phyloP scores from a whole-genome alignment of 1,140 invertebrate genomes.

The Bemisia tabaci region DNA sequence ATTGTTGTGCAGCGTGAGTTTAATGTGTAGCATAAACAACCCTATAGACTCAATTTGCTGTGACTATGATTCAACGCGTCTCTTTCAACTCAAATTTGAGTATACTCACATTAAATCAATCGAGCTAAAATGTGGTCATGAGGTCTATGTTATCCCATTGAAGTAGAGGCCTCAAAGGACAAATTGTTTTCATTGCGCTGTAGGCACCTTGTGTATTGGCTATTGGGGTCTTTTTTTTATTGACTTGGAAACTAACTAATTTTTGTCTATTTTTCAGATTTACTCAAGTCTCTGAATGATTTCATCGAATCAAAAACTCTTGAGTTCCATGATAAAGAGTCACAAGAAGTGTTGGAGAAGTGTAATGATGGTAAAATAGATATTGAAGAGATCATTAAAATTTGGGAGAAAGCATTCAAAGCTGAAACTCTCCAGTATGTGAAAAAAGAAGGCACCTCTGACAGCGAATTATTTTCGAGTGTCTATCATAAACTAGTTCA shows the following conservation, averaged over 20 bases:
- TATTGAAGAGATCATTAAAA: constrained; percentile 48
- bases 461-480: constrained; percentile 61
- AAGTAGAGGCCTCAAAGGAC: too few species aligned
- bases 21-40: too few species aligned
- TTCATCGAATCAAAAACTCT: constrained; percentile 37
- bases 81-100: too few species aligned
- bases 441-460: constrained; percentile 51
- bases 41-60: too few species aligned
- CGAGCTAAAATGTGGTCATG: constrained; percentile 29
- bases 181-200: constrained; percentile 33
- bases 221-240: too few species aligned
- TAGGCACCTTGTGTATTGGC: too few species aligned
- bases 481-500: constrained; percentile 71
- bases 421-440: constrained; percentile 45
- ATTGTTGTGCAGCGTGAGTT: too few species aligned
- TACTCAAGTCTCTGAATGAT: constrained; percentile 26
- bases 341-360: constrained; percentile 33
- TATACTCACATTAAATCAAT: constrained; percentile 29
- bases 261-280: constrained; percentile 24
- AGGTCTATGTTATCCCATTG: constrained; percentile 28
- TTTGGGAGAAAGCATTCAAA: constrained; percentile 53
- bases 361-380: constrained; percentile 40
- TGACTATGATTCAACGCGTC: too few species aligned
- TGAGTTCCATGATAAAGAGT: constrained; percentile 36
- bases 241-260: constrained; percentile 13